Percentiles rank a stretch among this genome's conserved stretches.
Conservation (phyloP, 2,888 invertebrate genomes). For the Ashinkailepas kermadecensis region DNA sequence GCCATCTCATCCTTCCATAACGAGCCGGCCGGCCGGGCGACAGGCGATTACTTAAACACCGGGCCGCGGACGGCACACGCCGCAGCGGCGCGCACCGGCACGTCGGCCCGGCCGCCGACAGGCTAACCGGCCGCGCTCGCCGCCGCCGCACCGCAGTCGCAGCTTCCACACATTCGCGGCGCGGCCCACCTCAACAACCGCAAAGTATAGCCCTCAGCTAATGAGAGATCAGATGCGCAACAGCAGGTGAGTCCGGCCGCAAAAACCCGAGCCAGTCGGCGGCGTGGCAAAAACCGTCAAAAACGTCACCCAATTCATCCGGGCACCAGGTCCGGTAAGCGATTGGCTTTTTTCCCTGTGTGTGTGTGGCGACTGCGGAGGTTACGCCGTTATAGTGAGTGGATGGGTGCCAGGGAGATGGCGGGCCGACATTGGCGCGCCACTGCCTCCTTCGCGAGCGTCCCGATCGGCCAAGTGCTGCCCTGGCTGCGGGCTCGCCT, state of each 20-base stretch:
- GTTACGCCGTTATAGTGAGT: not conserved
- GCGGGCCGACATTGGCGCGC: too few relatives aligned
- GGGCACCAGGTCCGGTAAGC: not conserved
- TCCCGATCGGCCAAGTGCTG: not conserved
- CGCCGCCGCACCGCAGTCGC: not conserved
- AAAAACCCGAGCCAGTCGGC: not conserved
- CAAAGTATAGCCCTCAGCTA: not conserved
- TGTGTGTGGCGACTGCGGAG: too few relatives aligned
- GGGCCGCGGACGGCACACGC: not conserved
- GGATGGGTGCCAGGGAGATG: too few relatives aligned
- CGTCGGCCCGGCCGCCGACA: not conserved
- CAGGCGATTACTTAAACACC: constrained; percentile 8
- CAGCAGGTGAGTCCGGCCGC: not conserved
- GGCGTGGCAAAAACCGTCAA: not conserved
- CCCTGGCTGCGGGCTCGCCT: not conserved
- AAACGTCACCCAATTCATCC: not conserved
- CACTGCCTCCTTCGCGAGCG: too few relatives aligned
- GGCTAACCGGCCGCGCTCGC: not conserved
- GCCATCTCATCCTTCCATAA: too few relatives aligned
- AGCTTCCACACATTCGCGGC: not conserved
- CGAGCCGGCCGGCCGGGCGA: not conserved
- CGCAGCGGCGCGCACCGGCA: not conserved
- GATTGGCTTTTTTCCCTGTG: not conserved
- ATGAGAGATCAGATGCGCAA: not conserved
- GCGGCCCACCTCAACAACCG: not conserved